Base-by-base conservation (phyloP, 2,888 invertebrate genomes). In the Tachina grossa region DNA sequence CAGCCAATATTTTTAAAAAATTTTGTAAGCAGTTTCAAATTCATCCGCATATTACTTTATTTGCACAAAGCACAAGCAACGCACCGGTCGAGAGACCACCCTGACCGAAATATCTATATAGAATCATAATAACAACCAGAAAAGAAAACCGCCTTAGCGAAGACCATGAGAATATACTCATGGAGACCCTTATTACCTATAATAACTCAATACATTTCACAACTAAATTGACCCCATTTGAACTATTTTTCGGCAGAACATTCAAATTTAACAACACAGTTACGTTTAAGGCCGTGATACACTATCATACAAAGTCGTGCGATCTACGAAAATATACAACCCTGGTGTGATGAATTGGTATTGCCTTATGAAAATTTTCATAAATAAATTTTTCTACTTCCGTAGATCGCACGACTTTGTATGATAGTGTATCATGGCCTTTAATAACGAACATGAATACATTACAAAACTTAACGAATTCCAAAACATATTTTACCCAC, bases 21-120 rank as follows among this genome's bases (percentile, higher is more conserved):
- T 69, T 69, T 55, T 69, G 55, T 43, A 69, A 9, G 13, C 69
- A 69, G 19, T 55, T 55, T 19, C 55, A 69, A 69, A 55, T 55
- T 43, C 19, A 43, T 39, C 14, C n/a, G 31, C 51, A 66, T 49
- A 66, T 31, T 49, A 66, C 66, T 49, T 55, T 55, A 41, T 43
- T 55, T 11, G 22, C 45, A 39, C 51, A 69, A 13, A 74, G 51
- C n/a, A 63, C 6, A 31, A 31, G 31, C 31, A 31, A 31, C 2
- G 6, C 31, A 31, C 31, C 31, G 6, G 31, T 31, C 51, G 9
- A 72, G 59, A 59, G 47, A 41, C 14, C n/a, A 72, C 72, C 9
- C 41, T 86, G n/a, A 85, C 78, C 2, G 76, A 84, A 66, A 84
- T 84, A 55, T n/a, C n/a, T n/a, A n/a, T 66, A 53, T 45, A 45